Evolutionary conservation across 2,888 invertebrate genomes (phyloP), one percentile per base, ranked within the genome.

Genomic region (Dolichomitus sp.): DNA sequence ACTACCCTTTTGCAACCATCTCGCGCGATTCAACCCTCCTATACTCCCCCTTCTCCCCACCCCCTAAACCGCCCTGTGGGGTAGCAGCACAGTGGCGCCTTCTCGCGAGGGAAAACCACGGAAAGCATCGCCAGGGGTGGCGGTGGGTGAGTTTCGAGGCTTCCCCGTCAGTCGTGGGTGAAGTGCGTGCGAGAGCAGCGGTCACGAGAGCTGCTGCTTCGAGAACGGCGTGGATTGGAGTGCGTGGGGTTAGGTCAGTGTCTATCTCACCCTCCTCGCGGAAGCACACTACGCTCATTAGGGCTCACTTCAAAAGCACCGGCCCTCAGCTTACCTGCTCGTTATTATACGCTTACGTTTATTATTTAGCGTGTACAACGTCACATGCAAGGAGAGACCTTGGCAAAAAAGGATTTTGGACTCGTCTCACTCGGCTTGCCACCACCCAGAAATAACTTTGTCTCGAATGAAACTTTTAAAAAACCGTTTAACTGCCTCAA

Each of bases 161-260:
- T 74, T 77, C 80, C 84, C 86, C 85, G 87, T 91, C 92, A 92
- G 91, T 91, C 88, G 90, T 88, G 90, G 89, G 90, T 90, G 89
- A 90, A 90, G 93, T 93, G 93, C 92, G 93, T 92, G 92, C 90
- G 90, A 91, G 89, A 89, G 90, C 91, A 91, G 90, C 88, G 89
- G 88, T 88, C 87, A 83, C 89, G 89, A 87, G 87, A 89, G 88
- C 89, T 88, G 88, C 88, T 89, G 84, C 76, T 85, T 77, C 77
- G 87, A 81, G 81, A 88, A 85, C 85, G 85, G 87, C 86, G 86
- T 80, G 84, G 85, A 83, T 80, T 68, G 68, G 84, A 89, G 91
- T 90, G 91, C 90, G 89, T 90, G 90, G 89, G 88, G 89, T 89
- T 90, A 90, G 89, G 88, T 88, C 88, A 89, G 88, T 87, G 86